These are phyloP conservation scores for Neodon shergylaensis DNA, from an alignment of 2,113 vertebrate species.

Conservation along the genomic window DNA sequence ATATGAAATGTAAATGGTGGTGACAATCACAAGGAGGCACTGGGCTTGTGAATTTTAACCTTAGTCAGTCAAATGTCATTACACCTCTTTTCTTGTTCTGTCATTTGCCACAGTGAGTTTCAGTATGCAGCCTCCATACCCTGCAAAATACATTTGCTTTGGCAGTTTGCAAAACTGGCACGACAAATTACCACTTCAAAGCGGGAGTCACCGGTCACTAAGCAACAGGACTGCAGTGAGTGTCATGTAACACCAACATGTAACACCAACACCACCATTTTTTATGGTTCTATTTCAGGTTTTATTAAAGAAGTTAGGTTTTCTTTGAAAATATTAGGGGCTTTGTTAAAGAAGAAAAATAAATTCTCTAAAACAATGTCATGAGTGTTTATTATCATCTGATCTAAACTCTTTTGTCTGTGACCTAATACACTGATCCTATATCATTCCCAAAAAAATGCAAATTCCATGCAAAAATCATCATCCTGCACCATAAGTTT, in stretches of 20 bases:
- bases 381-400: background rate
- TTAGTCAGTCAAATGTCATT: background rate
- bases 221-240: conserved; percentile 42
- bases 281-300: conserved; percentile 61
- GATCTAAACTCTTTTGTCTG: background rate
- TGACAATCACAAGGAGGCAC: conserved; percentile 35
- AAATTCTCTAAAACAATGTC: background rate
- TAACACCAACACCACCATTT: conserved; percentile 64
- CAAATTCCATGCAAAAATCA: background rate
- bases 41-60: conserved; percentile 66
- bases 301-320: conserved; percentile 50
- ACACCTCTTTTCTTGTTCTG: conserved; percentile 37
- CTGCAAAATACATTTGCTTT: conserved; percentile 60
- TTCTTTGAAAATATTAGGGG: background rate
- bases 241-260: conserved; percentile 64
- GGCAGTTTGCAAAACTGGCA: conserved; percentile 51
- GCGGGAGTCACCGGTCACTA: conserved; percentile 19
- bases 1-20: conserved; percentile 73
- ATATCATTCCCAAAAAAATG: background rate
- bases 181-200: conserved; percentile 66
- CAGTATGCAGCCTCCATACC: conserved; percentile 24
- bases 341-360: conserved; percentile 49
- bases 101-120: conserved; percentile 75
- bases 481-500: background rate
- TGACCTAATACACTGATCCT: background rate